Percentiles rank a stretch among this genome's conserved stretches.
Conservation (phyloP, 2,113 vertebrate species). For the Urocitellus parryii region DNA sequence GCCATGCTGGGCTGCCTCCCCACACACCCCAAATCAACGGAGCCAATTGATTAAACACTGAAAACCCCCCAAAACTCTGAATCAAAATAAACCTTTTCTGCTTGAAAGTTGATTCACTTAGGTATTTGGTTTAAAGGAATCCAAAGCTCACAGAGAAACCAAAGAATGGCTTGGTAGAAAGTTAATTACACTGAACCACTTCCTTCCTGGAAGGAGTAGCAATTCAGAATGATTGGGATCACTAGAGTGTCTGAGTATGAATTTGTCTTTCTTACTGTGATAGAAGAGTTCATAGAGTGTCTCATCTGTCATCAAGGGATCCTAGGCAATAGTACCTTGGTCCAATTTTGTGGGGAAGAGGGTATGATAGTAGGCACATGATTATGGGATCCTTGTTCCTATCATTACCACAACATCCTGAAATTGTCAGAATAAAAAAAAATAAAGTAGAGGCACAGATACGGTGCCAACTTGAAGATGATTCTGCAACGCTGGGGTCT, state of each 20-base stretch:
- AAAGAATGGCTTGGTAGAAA: neutral
- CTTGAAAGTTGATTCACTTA: neutral
- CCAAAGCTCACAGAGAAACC: neutral
- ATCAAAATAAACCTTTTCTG: too few relatives aligned
- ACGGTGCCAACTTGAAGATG: neutral
- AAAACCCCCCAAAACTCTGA: neutral
- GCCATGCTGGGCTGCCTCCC: too few relatives aligned
- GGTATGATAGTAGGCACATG: neutral
- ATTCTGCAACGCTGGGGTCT: neutral
- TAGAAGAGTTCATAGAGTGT: neutral
- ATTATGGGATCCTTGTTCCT: neutral
- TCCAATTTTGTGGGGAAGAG: neutral
- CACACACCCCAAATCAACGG: neutral
- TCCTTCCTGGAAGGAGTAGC: neutral
- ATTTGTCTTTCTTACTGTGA: neutral
- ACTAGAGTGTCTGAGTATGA: neutral
- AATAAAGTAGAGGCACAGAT: neutral
- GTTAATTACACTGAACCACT: neutral
- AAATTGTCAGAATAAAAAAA: neutral
- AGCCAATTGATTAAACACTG: fast-evolving
- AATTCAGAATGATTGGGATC: neutral
- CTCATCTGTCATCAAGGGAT: neutral
- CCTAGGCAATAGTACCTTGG: neutral
- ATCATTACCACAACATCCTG: neutral
- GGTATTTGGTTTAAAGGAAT: neutral